A percentile compares a stretch with the other conserved stretches of the same genome.
phyloP scores from a whole-genome alignment of 2,113 vertebrate genomes.

The Silurus asotus region DNA sequence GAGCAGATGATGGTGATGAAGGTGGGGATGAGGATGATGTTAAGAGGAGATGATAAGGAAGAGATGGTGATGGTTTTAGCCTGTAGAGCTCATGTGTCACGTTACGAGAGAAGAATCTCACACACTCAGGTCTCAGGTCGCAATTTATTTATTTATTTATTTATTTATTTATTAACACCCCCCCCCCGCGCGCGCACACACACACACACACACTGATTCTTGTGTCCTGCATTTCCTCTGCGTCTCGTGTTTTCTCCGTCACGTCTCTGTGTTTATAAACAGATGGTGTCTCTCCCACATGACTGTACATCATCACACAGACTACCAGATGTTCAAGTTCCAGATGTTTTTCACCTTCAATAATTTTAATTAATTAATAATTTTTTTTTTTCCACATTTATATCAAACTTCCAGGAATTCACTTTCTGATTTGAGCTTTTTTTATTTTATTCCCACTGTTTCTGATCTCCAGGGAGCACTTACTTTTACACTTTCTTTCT shows the following conservation, averaged over 20 bases:
- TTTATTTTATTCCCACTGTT: background rate
- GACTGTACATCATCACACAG: background rate
- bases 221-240: background rate
- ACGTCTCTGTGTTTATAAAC: background rate
- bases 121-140: too few relatives aligned
- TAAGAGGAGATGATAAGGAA: too few relatives aligned
- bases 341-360: background rate
- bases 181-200: background rate
- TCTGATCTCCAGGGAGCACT: background rate
- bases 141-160: background rate
- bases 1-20: background rate
- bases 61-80: too few relatives aligned
- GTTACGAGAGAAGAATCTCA: too few relatives aligned
- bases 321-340: slow-evolving; percentile 7
- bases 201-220: background rate
- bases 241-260: background rate
- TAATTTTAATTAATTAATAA: background rate
- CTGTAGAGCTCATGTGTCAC: too few relatives aligned
- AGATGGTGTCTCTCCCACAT: slow-evolving; percentile 1
- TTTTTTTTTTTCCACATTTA: background rate
- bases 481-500: background rate
- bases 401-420: background rate
- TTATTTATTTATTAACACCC: background rate
- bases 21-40: background rate
- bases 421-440: background rate